phyloP scores from a whole-genome alignment of 1,140 invertebrate genomes.

The Brachionus asplanchnoidis region DNA sequence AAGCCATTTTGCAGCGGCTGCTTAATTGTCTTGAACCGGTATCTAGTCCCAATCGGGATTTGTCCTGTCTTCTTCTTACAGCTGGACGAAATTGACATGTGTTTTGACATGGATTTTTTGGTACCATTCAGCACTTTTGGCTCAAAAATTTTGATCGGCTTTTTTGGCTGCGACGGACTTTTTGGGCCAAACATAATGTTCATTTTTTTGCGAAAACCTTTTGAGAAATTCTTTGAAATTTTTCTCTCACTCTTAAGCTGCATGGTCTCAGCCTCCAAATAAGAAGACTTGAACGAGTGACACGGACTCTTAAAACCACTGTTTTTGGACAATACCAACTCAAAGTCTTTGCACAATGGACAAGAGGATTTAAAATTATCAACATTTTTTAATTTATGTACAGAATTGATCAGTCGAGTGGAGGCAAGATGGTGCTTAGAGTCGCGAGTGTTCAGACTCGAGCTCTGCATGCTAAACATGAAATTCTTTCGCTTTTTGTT shows the following conservation, averaged over 20 bases:
- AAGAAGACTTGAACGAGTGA: not conserved
- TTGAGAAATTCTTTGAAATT: not conserved
- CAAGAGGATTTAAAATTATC: not conserved
- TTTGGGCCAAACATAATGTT: not conserved
- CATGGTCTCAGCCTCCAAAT: not conserved
- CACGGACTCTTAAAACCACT: not conserved
- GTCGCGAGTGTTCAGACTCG: not conserved
- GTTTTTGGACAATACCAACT: not conserved
- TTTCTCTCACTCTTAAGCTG: not conserved
- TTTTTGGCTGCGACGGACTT: not conserved
- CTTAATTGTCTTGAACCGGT: not conserved
- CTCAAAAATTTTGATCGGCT: not conserved
- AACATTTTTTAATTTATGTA: not conserved
- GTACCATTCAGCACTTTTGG: not conserved
- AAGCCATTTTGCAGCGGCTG: not conserved
- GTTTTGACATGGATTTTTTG: not conserved
- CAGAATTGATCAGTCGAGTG: not conserved
- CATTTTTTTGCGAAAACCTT: not conserved
- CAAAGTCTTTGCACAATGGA: not conserved
- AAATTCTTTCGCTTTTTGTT: slow-evolving; percentile 32
- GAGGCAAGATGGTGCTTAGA: not conserved
- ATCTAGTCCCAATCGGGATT: not conserved
- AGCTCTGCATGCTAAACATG: not conserved
- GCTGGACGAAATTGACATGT: not conserved
- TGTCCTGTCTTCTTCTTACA: not conserved